Base-by-base conservation (phyloP, 2,888 invertebrate species). In the Lampropteryx suffumata region DNA sequence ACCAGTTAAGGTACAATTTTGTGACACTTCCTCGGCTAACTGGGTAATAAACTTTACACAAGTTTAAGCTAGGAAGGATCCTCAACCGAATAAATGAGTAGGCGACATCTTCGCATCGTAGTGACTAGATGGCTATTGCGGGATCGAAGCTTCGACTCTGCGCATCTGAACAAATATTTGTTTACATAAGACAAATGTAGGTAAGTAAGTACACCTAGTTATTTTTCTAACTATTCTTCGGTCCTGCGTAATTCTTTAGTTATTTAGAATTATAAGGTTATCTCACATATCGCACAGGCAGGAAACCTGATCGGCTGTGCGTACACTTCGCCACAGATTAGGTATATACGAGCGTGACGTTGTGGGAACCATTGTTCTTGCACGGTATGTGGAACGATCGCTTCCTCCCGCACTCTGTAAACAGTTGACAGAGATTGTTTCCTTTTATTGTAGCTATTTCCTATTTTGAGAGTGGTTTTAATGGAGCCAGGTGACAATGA, bases 281-380 rank as follows among this genome's bases (percentile, higher is more conserved):
- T 50, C 44, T 49, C 47, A 33, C 24, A 44, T 55, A 55, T 41
- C 44, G 43, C 47, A 50, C 44, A 8, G 32, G 30, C 54, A 55
- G 47, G 50, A 48, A 55, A 55, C 55, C 17, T 30, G 55, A 50
- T 48, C 55, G 35, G 44, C 32, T 28, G 34, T 13, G 29, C 24
- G 50, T 47, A 35, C 37, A 39, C 44, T 41, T 11, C 17, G 41
- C 24, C 45, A 45, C 46, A 46, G 42, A 50, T 35, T 42, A 42
- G 13, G 28, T 17, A 33, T 14, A 29, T 32, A 37, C 34, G 14
- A 17, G 3, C n/a, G 13, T 44, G 44, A 44, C 48, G 47, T 37
- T 57, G 59, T 62, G 59, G 52, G 61, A 59, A 56, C 61, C 40
- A 62, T 62, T 62, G 61, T 61, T 61, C 58, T 55, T 40, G 50